Base-by-base conservation (phyloP, 1,140 invertebrate genomes). In the Pomacea maculata region DNA sequence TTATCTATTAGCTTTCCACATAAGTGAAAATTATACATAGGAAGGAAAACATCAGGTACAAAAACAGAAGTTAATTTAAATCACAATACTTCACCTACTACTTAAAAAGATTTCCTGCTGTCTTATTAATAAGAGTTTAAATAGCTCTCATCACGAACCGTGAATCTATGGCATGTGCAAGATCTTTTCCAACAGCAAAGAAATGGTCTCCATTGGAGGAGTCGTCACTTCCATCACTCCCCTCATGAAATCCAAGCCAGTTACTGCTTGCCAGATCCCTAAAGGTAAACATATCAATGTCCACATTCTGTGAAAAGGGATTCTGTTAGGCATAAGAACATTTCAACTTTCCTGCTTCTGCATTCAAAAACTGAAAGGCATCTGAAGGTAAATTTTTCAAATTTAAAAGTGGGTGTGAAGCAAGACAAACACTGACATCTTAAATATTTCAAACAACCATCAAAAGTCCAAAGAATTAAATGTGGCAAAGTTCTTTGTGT, bases 141-240 rank as follows among this genome's bases (percentile, higher is more conserved):
- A 81, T n/a, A 70, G 10, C 12, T 29, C n/a, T 64, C 54, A 25
- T n/a, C 25, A 14, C 61, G 29, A 76, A 89, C 88, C 87, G 87
- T 65, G 86, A 85, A 75, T 86, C 86, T 54, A 87, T 83, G n/a
- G 84, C 84, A 73, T 88, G 84, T 52, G 86, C 85, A 57, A 87
- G 79, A 72, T 88, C 86, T 65, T 86, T 84, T 21, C 87, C 86
- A n/a, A 88, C 86, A 79, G 86, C 83, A 80, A 86, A 88, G 78
- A 89, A 89, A 80, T 88, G 88, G 73, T 89, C 87, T n/a, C 87
- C 87, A 74, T 84, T 85, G 12, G 88, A 89, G 1, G 88, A 89
- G 54, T 89, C 88, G 81, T 90, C 89, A 85, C 88, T 89, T 68
- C 87, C 81, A 52, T 90, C 89, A 84, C 88, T 88, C 3, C 87